phyloP scores from a whole-genome alignment of 2,113 vertebrate species.

The Larimichthys crocea region DNA sequence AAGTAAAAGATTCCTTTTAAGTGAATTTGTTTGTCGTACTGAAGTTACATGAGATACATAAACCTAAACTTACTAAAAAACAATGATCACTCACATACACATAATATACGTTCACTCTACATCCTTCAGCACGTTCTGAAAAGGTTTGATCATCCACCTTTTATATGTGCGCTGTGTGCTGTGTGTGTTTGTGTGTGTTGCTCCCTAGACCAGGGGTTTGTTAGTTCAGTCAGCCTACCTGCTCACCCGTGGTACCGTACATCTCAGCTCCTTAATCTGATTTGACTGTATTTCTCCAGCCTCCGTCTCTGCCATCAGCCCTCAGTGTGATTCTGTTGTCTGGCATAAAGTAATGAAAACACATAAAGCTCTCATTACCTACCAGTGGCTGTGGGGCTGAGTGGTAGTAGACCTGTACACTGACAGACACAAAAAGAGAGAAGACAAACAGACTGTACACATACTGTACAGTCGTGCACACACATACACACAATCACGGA shows the following conservation, averaged over 20 bases:
- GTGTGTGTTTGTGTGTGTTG: slow-evolving; percentile 25
- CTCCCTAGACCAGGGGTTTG: slow-evolving; percentile 39
- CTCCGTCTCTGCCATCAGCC: slow-evolving; percentile 62
- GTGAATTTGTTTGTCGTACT: too few species aligned
- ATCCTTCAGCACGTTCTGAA: neutral
- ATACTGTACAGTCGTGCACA: slow-evolving; percentile 31
- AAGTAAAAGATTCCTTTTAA: too few species aligned
- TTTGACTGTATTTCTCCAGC: slow-evolving; percentile 73
- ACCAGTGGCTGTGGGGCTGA: slow-evolving; percentile 64
- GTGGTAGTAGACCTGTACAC: slow-evolving; percentile 32
- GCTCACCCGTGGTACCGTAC: slow-evolving; percentile 70
- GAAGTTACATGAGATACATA: too few species aligned
- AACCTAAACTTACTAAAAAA: too few species aligned
- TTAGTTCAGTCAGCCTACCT: slow-evolving; percentile 55
- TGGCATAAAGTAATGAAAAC: slow-evolving; percentile 81
- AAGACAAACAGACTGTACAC: slow-evolving; percentile 19
- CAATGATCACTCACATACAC: too few species aligned
- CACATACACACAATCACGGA: slow-evolving; percentile 30
- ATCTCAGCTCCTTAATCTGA: slow-evolving; percentile 77
- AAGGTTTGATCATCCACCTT: neutral
- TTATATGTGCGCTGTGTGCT: neutral
- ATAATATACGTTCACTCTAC: neutral
- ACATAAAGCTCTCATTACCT: slow-evolving; percentile 79
- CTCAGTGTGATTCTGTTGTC: slow-evolving; percentile 70
- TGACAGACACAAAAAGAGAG: slow-evolving; percentile 20